Conservation (phyloP, 2,797 vertebrate species). For the Acanthurus leucopareius region DNA sequence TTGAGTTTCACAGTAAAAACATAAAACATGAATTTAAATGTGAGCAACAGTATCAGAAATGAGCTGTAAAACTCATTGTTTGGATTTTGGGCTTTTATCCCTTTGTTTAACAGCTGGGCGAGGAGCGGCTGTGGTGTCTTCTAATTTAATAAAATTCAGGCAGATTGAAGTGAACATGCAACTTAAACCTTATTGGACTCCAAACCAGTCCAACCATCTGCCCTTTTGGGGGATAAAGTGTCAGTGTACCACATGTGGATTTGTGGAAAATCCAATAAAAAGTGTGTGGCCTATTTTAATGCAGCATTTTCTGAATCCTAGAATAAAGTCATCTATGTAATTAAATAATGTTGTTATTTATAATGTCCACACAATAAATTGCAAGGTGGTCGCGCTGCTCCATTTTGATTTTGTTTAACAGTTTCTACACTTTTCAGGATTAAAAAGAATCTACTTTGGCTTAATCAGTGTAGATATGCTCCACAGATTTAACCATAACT, state of each 20-base stretch:
- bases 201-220: constrained; percentile 70
- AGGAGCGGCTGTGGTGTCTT: constrained; percentile 52
- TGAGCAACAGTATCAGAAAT: neutral
- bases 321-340: neutral
- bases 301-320: constrained; percentile 2
- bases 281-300: constrained; percentile 9
- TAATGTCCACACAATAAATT: neutral
- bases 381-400: neutral
- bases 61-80: neutral
- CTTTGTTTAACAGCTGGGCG: constrained; percentile 59
- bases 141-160: constrained; percentile 72
- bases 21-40: neutral
- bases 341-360: constrained; percentile 12
- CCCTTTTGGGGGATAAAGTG: constrained; percentile 42
- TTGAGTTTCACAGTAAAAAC: neutral
- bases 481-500: neutral
- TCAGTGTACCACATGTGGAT: constrained; percentile 28
- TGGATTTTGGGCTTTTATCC: neutral
- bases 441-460: neutral
- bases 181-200: constrained; percentile 67
- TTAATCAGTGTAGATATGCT: neutral
- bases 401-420: constrained; percentile 2
- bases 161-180: constrained; percentile 63
- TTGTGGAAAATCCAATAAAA: constrained; percentile 33
- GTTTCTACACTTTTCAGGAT: neutral